phyloP scores from a whole-genome alignment of 2,888 invertebrate species.

The Cenopis cana region DNA sequence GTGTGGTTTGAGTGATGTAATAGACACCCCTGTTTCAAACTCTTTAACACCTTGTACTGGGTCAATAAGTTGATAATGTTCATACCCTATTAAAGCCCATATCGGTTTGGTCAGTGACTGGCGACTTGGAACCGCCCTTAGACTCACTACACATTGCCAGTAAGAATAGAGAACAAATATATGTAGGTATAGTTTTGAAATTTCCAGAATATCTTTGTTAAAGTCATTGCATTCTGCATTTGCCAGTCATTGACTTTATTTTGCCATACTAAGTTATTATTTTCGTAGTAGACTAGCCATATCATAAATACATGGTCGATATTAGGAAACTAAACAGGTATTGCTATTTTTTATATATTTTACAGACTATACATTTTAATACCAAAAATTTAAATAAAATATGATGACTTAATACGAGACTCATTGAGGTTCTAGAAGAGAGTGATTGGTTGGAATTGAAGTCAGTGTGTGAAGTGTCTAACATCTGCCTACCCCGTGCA shows the following conservation, averaged over 20 bases:
- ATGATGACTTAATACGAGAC: neutral
- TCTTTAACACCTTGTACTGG: conserved; percentile 76
- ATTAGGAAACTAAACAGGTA: too few relatives aligned
- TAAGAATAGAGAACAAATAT: conserved; percentile 43
- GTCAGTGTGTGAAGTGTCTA: conserved; percentile 61
- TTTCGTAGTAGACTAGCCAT: too few relatives aligned
- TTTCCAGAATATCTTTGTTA: neutral
- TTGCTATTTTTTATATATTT: too few relatives aligned
- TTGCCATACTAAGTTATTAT: too few relatives aligned
- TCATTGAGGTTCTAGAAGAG: neutral
- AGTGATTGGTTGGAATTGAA: conserved; percentile 43
- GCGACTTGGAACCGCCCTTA: conserved; percentile 75
- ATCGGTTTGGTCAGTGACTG: conserved; percentile 73
- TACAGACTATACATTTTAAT: too few relatives aligned
- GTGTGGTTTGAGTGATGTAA: conserved; percentile 32
- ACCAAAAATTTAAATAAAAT: too few relatives aligned
- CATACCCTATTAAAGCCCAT: conserved; percentile 65
- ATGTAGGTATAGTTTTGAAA: neutral
- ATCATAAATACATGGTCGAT: too few relatives aligned
- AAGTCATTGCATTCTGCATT: too few relatives aligned
- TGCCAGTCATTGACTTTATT: too few relatives aligned
- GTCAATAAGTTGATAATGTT: conserved; percentile 77
- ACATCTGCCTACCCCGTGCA: conserved; percentile 82
- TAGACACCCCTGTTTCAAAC: conserved; percentile 48
- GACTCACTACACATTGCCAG: conserved; percentile 60